Evolutionary conservation across 2,113 vertebrate genomes (phyloP), one percentile per base, ranked within the genome.

Genomic region (Menura novaehollandiae): DNA sequence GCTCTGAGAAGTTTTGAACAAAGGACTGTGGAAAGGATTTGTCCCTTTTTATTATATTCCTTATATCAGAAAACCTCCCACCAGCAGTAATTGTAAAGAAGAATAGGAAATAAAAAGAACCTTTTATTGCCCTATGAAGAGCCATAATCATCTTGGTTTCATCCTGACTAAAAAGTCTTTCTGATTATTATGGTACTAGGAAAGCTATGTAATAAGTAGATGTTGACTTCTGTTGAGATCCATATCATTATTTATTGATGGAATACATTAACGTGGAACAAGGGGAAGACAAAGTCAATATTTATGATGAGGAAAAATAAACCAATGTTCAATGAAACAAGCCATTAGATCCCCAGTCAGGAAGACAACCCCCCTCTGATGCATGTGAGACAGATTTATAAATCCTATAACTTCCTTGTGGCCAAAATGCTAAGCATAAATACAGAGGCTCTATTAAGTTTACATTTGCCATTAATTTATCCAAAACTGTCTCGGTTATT

Each of bases 181-280:
- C 52, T 82, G 56, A 72, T 91, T 64, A 72, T 82, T 79, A 44
- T 56, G 10, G 30, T 84, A 82, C 47, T 20, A 63, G 39, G 24
- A 89, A 91, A 95, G 64, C 47, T 55, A 52, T 47, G 35, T 64
- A 75, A 64, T 78, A 90, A 91, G 55, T 69, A 80, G 24, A 81
- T 72, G 49, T 52, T 77, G 60, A 91, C 39, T 91, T 94, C 46
- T 82, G 46, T 85, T 91, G 74, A 88, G 71, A 78, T 79, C 24
- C 37, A 72, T 85, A 67, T 85, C 47, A 83, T 94, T 91, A 91
- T 81, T 95, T 94, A 94, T 89, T 82, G 69, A 91, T 91, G 60
- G 68, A 91, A 94, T 89, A 59, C 46, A 75, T 86, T 86, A 86
- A 84, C 39, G 30, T 28, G 33, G 55, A 93, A 95, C 46, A 85